Percentiles rank a stretch among this genome's conserved stretches.
phyloP scores from a whole-genome alignment of 2,113 vertebrate species.

The Ochotona princeps region DNA sequence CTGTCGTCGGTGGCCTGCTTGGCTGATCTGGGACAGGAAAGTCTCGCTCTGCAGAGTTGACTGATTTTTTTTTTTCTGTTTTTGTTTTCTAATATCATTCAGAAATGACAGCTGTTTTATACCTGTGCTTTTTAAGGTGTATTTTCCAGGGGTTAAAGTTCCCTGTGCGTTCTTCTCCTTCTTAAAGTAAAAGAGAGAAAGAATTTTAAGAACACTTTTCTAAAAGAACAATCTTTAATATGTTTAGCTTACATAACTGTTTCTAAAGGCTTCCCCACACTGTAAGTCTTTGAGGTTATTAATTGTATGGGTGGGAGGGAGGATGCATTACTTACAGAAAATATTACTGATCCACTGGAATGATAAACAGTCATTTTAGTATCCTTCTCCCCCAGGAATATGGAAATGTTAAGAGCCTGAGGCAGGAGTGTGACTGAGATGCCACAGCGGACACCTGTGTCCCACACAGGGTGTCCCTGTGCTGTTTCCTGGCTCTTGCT shows the following conservation, averaged over 20 bases:
- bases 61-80: constrained; percentile 23
- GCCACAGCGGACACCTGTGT: too few species aligned
- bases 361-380: neutral
- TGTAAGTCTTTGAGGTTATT: constrained; percentile 37
- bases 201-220: constrained; percentile 61
- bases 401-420: neutral
- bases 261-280: constrained; percentile 30
- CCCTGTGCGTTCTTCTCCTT: constrained; percentile 18
- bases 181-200: constrained; percentile 31
- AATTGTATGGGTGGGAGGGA: neutral
- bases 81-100: constrained; percentile 70
- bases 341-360: neutral
- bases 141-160: constrained; percentile 72
- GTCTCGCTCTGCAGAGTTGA: constrained; percentile 50
- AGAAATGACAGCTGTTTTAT: constrained; percentile 77
- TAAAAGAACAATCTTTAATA: constrained; percentile 52
- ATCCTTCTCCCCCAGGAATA: neutral
- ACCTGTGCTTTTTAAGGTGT: constrained; percentile 78
- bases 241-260: constrained; percentile 48
- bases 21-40: constrained; percentile 27
- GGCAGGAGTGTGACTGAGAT: too few species aligned
- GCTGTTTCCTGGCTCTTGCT: too few species aligned
- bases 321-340: neutral
- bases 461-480: too few species aligned
- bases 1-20: constrained; percentile 66